These are phyloP conservation scores for Nesogale talazaci DNA, from an alignment of 2,113 vertebrate genomes.

Conservation along the genomic window DNA sequence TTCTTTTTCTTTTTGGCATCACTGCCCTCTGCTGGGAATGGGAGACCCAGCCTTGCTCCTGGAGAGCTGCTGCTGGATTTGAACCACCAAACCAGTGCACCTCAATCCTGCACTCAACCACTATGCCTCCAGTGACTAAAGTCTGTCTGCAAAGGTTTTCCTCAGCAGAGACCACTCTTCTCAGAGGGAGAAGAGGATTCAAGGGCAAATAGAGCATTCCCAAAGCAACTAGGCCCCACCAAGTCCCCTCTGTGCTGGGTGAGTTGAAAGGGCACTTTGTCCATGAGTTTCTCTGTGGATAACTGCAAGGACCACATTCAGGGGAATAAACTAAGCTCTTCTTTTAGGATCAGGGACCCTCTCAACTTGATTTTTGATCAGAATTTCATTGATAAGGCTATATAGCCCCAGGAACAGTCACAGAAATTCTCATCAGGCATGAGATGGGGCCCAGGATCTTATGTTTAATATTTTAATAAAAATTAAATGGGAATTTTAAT, in stretches of 20 bases:
- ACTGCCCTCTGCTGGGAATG: no score
- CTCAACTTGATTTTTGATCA: background rate
- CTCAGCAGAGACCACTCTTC: background rate
- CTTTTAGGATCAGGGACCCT: background rate
- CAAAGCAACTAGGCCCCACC: background rate
- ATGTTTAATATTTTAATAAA: constrained; percentile 44
- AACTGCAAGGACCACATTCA: background rate
- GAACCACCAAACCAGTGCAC: no score
- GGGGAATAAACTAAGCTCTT: constrained; percentile 15
- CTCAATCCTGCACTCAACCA: no score
- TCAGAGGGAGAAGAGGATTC: background rate
- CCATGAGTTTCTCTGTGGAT: background rate
- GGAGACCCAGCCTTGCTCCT: no score
- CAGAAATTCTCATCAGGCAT: background rate
- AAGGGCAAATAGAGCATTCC: background rate
- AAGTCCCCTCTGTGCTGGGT: background rate
- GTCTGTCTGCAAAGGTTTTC: background rate
- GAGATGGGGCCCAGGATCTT: background rate
- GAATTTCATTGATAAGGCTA: constrained; percentile 35
- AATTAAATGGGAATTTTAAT: constrained; percentile 21
- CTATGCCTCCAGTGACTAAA: background rate
- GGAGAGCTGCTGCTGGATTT: no score
- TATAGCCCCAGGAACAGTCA: background rate
- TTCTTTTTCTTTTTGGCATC: no score
- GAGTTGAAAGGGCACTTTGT: constrained; percentile 4